Conservation (phyloP, 2,797 vertebrate species). For the Cyclopterus lumpus region DNA sequence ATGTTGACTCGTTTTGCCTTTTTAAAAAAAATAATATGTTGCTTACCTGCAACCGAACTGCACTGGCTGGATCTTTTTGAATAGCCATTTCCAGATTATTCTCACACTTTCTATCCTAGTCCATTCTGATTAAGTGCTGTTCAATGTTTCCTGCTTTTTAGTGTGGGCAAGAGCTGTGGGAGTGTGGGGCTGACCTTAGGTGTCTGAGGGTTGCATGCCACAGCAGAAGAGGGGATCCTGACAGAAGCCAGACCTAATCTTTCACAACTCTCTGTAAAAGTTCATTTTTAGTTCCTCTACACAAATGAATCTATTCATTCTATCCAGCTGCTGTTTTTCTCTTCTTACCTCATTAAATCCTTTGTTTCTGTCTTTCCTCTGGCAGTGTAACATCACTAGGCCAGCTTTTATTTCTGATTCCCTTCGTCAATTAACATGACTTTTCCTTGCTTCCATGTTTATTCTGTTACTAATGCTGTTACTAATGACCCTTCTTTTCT, state of each 20-base stretch:
- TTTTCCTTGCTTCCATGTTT: slow-evolving; percentile 39
- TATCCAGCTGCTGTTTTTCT: slow-evolving; percentile 48
- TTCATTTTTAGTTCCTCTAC: slow-evolving; percentile 40
- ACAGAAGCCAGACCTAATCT: slow-evolving; percentile 51
- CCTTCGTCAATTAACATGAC: neutral
- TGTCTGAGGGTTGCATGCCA: slow-evolving; percentile 39
- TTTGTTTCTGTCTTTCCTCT: slow-evolving; percentile 27
- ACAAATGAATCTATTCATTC: slow-evolving; percentile 44
- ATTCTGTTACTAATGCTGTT: slow-evolving; percentile 21
- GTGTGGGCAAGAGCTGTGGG: slow-evolving; percentile 18
- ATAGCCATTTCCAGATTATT: neutral
- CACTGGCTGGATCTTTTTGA: slow-evolving; percentile 17
- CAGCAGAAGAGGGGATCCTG: slow-evolving; percentile 26
- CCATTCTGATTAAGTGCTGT: slow-evolving; percentile 28
- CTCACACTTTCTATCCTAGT: neutral
- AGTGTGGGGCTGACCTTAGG: slow-evolving; percentile 26
- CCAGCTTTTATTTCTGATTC: slow-evolving; percentile 17
- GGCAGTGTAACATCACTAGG: neutral
- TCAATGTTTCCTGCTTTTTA: slow-evolving; percentile 22
- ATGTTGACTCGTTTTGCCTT: slow-evolving; percentile 24
- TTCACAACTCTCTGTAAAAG: slow-evolving; percentile 45
- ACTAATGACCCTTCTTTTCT: slow-evolving; percentile 39
- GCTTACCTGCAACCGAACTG: slow-evolving; percentile 37
- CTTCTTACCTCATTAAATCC: slow-evolving; percentile 10
- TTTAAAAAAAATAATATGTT: slow-evolving; percentile 32